Evolutionary conservation across 2,113 vertebrate genomes (phyloP), one percentile per base, ranked within the genome.

Genomic region (Ellobius talpinus): DNA sequence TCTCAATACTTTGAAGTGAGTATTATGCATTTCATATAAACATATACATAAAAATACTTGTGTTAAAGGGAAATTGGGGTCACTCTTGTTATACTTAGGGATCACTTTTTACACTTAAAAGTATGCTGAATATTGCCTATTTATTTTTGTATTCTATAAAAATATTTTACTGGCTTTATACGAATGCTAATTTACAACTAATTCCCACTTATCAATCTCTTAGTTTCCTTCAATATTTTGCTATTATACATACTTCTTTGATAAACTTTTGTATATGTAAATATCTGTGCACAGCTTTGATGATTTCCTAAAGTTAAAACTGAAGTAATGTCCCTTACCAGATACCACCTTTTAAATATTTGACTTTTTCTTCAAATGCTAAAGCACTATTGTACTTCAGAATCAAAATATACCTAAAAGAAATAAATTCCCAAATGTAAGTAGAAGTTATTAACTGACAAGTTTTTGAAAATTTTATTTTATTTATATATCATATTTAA

Each of bases 141-240:
- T 93, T 96, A 89, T 73, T 97, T 95, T 96, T 94, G 23, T 39
- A 94, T 87, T 94, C 72, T 68, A 76, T 39, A 87, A 94, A 96
- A 89, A 45, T 88, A 90, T 65, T 89, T 95, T 84, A 93, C 70
- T 92, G 66, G 29, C 6, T 58, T 61, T 73, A 50, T 81, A 89
- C 33, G 81, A 96, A 97, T 93, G 76, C 52, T 97, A 92, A 96
- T 94, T 97, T 96, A 88, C 95, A 97, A 91, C 21, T 76, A 96
- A 91, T 92, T 2, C 29, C 12, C 23, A 95, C 70, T 94, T 96
- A 94, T 87, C 91, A 96, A 81, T 39, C 36, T 87, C 50, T 91
- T 73, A n/a, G 47, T 3, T 74, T 90, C 36, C 84, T 97, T 95
- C 72, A 55, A 26, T 78, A 68, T 87, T 91, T 89, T 86, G 81